phyloP scores from a whole-genome alignment of 2,797 vertebrate species.

The Acanthopagrus latus region DNA sequence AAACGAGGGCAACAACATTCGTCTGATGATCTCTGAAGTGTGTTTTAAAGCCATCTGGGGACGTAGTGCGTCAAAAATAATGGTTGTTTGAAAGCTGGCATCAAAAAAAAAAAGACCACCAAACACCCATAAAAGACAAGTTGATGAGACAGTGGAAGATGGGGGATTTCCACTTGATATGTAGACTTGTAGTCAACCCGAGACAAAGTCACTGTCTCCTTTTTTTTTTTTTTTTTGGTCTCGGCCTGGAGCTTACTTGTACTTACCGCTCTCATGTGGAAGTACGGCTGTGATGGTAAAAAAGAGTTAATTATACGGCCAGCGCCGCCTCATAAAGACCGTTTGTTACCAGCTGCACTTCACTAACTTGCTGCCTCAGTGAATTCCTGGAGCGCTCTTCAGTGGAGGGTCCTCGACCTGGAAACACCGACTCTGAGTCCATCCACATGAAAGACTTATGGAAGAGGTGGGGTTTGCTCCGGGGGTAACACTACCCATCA shows the following conservation, averaged over 20 bases:
- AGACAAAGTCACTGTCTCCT: constrained; percentile 10
- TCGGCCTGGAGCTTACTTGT: not conserved
- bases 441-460: not conserved
- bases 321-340: constrained; percentile 17
- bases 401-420: not conserved
- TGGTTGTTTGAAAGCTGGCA: not conserved
- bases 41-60: not conserved
- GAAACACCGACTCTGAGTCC: not conserved
- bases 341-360: constrained; percentile 22
- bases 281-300: constrained; percentile 7
- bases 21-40: not conserved
- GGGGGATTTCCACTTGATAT: constrained; percentile 4
- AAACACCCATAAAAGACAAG: not conserved
- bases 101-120: not conserved
- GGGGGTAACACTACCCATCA: not conserved
- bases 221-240: constrained; percentile 22
- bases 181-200: constrained; percentile 9
- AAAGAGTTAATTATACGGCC: constrained; percentile 33
- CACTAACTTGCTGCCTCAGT: not conserved
- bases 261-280: not conserved
- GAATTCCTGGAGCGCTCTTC: constrained; percentile 4
- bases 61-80: not conserved
- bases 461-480: not conserved
- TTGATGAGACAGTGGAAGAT: not conserved
- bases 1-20: not conserved